Percentiles rank a stretch among this genome's conserved stretches.
These are phyloP conservation scores for Eupithecia abbreviata DNA, from an alignment of 2,888 invertebrate genomes.

Conservation along the genomic window DNA sequence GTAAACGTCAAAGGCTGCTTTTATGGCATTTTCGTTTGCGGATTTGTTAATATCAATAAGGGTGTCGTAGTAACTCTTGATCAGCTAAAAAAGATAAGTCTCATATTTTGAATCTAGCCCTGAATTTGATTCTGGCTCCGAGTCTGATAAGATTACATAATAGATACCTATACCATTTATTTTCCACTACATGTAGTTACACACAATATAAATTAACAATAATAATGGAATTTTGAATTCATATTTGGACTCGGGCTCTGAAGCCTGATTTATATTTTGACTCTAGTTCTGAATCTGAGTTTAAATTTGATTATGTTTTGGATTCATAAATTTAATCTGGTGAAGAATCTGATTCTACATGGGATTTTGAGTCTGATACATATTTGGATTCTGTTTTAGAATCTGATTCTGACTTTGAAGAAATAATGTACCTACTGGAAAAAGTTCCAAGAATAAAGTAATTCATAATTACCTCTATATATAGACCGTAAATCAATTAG, in stretches of 20 bases:
- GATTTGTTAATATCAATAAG: slow-evolving; percentile 27
- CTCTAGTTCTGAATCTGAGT: not conserved
- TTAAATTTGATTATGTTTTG: not conserved
- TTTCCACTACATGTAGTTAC: too few relatives aligned
- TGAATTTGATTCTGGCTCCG: not conserved
- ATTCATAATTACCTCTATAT: too few relatives aligned
- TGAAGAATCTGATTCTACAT: not conserved
- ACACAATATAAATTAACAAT: too few relatives aligned
- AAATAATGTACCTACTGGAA: too few relatives aligned
- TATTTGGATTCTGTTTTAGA: not conserved
- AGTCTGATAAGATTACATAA: not conserved
- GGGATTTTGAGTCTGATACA: not conserved
- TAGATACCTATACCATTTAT: too few relatives aligned
- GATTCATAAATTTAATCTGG: not conserved
- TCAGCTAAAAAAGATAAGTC: slow-evolving; percentile 21
- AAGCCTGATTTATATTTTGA: not conserved
- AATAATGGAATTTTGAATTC: too few relatives aligned
- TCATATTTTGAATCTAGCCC: not conserved
- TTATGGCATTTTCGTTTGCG: slow-evolving; percentile 23
- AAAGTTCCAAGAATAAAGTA: too few relatives aligned
- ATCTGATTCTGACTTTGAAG: too few relatives aligned
- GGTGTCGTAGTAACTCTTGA: slow-evolving; percentile 26
- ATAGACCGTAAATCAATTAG: too few relatives aligned
- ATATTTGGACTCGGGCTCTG: not conserved
- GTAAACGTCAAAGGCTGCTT: slow-evolving; percentile 8